Conservation (phyloP, 2,797 vertebrate species). For the Morus bassanus region DNA sequence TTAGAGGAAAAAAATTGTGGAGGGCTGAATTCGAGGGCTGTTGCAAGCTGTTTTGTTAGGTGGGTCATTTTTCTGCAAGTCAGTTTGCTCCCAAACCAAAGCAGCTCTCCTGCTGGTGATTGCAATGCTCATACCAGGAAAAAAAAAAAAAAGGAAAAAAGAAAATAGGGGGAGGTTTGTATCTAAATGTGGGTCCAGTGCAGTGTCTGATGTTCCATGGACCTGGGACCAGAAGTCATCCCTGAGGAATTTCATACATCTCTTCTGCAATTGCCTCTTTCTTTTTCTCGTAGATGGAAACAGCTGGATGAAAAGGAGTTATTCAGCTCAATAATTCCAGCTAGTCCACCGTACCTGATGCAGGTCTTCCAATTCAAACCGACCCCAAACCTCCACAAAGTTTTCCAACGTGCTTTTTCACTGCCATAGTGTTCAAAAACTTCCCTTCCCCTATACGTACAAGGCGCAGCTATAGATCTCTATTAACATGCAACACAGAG, state of each 20-base stretch:
- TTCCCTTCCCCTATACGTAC: neutral
- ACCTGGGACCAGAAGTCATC: neutral
- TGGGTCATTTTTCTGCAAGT: neutral
- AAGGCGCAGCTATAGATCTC: neutral
- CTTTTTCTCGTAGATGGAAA: neutral
- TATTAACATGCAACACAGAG: conserved; percentile 15
- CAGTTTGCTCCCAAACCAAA: neutral
- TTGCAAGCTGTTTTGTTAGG: neutral
- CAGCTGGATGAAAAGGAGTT: neutral
- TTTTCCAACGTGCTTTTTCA: neutral
- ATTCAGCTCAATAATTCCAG: conserved; percentile 6
- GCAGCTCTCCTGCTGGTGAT: neutral
- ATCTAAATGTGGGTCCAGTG: neutral
- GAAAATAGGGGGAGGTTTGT: accelerated
- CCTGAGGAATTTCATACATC: neutral
- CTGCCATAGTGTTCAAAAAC: neutral
- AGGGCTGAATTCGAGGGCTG: neutral
- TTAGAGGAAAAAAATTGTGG: neutral
- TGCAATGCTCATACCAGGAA: neutral
- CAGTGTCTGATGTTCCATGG: neutral
- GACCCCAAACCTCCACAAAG: neutral
- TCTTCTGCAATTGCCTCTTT: neutral
- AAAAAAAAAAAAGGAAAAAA: no score
- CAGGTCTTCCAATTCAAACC: neutral
- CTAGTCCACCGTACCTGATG: neutral